phyloP scores from a whole-genome alignment of 23 tunicate species.

The Styela clava region DNA sequence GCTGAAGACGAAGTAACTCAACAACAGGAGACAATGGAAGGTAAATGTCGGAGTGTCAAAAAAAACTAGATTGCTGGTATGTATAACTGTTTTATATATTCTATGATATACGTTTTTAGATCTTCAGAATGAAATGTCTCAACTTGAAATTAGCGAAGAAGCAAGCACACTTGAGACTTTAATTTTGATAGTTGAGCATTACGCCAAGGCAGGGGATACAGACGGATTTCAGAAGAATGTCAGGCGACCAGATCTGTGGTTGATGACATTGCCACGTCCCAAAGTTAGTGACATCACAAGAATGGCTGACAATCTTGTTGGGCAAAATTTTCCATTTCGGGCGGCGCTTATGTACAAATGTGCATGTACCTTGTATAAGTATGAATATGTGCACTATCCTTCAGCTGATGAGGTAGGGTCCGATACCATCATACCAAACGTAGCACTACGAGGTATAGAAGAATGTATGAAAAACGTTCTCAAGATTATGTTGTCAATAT shows the following conservation, averaged over 20 bases:
- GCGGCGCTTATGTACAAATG: slow-evolving; percentile 20
- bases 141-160: slow-evolving; percentile 27
- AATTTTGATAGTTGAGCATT: slow-evolving; percentile 21
- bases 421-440: slow-evolving; percentile 13
- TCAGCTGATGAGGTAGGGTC: background rate
- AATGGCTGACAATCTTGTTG: slow-evolving; percentile 21
- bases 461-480: slow-evolving; percentile 16
- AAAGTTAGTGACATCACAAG: slow-evolving; percentile 1
- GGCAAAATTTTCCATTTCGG: slow-evolving; percentile 11
- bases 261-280: slow-evolving; percentile 15
- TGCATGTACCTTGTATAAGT: background rate
- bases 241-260: slow-evolving; percentile 15
- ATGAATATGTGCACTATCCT: slow-evolving; percentile 17
- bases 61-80: too few species aligned
- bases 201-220: slow-evolving; percentile 21
- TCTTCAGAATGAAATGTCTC: slow-evolving; percentile 7
- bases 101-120: too few species aligned
- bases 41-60: background rate
- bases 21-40: slow-evolving; percentile 15
- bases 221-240: slow-evolving; percentile 29
- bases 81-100: too few species aligned
- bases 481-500: background rate
- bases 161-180: slow-evolving; percentile 29
- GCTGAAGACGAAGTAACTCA: background rate
- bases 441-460: slow-evolving; percentile 9